Percentiles rank a stretch among this genome's conserved stretches.
These are phyloP conservation scores for Chiloscyllium punctatum DNA, from an alignment of 2,797 vertebrate species.

Conservation along the genomic window DNA sequence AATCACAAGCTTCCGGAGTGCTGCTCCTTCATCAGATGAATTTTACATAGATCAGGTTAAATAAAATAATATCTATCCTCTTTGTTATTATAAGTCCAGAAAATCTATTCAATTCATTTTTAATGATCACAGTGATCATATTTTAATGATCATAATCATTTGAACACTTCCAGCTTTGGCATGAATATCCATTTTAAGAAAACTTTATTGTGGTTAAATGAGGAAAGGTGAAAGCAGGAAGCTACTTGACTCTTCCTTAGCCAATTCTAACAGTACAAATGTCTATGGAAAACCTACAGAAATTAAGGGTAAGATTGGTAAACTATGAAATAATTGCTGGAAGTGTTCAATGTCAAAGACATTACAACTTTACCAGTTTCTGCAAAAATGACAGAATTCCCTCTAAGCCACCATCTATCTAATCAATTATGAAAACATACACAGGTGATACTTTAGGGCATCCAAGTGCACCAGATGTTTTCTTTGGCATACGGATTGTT, in stretches of 20 bases:
- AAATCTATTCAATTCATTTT: too few relatives aligned
- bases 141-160: too few relatives aligned
- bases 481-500: background rate
- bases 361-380: background rate
- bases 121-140: too few relatives aligned
- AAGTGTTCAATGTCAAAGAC: background rate
- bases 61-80: too few relatives aligned
- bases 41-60: too few relatives aligned
- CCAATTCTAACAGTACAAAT: background rate
- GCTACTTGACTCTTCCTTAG: background rate
- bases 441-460: background rate
- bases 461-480: background rate
- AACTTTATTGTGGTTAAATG: too few relatives aligned
- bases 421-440: background rate
- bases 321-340: background rate
- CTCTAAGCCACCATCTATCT: background rate
- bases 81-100: too few relatives aligned
- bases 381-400: background rate
- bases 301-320: background rate
- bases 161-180: too few relatives aligned
- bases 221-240: too few relatives aligned
- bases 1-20: too few relatives aligned
- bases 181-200: too few relatives aligned
- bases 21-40: too few relatives aligned
- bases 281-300: background rate